phyloP scores from a whole-genome alignment of 2,888 invertebrate species.

The Pharmacophagus antenor region DNA sequence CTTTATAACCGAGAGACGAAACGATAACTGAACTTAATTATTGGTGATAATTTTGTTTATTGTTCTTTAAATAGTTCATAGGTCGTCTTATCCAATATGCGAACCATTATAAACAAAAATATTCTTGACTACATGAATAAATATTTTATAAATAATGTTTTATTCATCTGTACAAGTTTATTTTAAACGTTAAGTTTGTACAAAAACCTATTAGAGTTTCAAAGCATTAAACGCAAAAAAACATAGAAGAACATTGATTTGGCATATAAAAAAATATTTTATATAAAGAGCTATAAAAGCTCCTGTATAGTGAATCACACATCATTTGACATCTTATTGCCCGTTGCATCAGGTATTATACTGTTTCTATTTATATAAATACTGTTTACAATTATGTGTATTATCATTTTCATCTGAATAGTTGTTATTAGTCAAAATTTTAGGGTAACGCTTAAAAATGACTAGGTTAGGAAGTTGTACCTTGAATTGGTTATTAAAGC shows the following conservation, averaged over 20 bases:
- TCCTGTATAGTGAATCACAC: not conserved
- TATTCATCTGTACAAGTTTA: constrained; percentile 13
- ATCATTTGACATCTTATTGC: constrained; percentile 11
- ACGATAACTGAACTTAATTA: constrained; percentile 4
- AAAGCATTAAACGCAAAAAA: constrained; percentile 13
- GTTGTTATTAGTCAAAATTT: too few relatives aligned
- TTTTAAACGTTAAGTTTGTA: constrained; percentile 2
- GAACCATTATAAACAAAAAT: constrained; percentile 12
- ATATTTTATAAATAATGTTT: constrained; percentile 7
- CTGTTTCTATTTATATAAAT: not conserved
- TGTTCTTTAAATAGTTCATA: constrained; percentile 1
- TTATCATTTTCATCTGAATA: too few relatives aligned
- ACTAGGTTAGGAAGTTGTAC: too few relatives aligned
- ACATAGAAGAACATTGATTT: constrained; percentile 1
- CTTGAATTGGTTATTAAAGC: too few relatives aligned
- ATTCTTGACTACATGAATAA: not conserved
- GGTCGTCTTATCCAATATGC: constrained; percentile 15
- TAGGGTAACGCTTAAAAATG: too few relatives aligned
- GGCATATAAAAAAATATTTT: constrained; percentile 9
- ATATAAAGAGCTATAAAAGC: constrained; percentile 14
- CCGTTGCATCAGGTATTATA: not conserved
- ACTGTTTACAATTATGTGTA: too few relatives aligned
- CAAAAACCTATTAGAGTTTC: constrained; percentile 8
- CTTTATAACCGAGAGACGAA: not conserved
- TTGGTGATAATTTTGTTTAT: constrained; percentile 11